A percentile compares a stretch with the other conserved stretches of the same genome.
Conservation (phyloP, 2,888 invertebrate species). For the Drosophila phalerata region DNA sequence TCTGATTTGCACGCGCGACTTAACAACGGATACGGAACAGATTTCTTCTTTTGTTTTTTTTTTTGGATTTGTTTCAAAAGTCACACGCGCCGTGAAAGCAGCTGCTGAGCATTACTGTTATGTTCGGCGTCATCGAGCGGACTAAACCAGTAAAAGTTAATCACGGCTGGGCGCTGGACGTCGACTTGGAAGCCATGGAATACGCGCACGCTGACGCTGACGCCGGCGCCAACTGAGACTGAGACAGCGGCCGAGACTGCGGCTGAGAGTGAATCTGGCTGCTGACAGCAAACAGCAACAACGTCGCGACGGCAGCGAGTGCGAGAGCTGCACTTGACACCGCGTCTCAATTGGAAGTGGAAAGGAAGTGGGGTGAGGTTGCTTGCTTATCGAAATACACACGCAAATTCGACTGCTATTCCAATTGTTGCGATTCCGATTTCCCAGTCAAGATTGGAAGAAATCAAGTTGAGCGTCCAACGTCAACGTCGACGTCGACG, state of each 20-base stretch:
- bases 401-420: conserved; percentile 73
- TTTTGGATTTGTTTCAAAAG: conserved; percentile 29
- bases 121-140: conserved; percentile 83
- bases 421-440: conserved; percentile 81
- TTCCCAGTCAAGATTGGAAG: conserved; percentile 80
- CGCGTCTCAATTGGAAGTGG: conserved; percentile 41
- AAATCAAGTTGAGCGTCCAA: conserved; percentile 77
- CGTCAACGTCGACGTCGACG: conserved; percentile 23
- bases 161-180: conserved; percentile 81
- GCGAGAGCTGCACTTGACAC: conserved; percentile 68
- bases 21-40: conserved; percentile 44
- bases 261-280: conserved; percentile 68
- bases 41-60: conserved; percentile 39
- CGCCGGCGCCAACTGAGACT: conserved; percentile 64
- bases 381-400: conserved; percentile 51
- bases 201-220: conserved; percentile 47
- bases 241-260: conserved; percentile 31
- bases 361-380: conserved; percentile 31
- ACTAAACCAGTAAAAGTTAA: conserved; percentile 84
- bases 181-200: conserved; percentile 57
- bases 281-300: conserved; percentile 49
- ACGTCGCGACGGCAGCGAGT: conserved; percentile 10
- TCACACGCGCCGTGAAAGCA: conserved; percentile 55
- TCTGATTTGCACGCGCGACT: conserved; percentile 53
- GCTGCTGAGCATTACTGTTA: conserved; percentile 71